Conservation (phyloP, 2,888 invertebrate species). For the Amphimallon solstitiale region DNA sequence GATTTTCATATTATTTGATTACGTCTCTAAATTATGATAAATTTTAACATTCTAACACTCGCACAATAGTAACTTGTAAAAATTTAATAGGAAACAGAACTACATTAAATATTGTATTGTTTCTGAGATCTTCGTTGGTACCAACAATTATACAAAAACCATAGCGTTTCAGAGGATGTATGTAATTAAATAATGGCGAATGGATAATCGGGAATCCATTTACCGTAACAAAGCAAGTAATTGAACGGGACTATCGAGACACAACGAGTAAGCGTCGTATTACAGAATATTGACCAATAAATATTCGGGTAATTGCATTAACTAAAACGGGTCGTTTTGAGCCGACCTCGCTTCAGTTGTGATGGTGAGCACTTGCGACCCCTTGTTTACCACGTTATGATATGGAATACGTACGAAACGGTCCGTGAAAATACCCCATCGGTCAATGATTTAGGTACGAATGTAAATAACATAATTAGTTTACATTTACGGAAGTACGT, state of each 20-base stretch:
- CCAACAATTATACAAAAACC: not conserved
- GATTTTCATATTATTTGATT: too few species aligned
- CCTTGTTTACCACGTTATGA: not conserved
- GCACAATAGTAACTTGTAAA: too few species aligned
- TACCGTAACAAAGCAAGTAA: not conserved
- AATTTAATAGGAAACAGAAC: too few species aligned
- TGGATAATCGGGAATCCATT: not conserved
- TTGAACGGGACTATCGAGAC: not conserved
- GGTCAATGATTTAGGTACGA: not conserved
- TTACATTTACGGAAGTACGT: not conserved
- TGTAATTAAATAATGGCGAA: constrained; percentile 13
- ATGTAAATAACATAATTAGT: too few species aligned
- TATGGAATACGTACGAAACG: not conserved
- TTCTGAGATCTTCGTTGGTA: too few species aligned
- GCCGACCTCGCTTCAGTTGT: not conserved
- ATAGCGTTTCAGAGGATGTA: not conserved
- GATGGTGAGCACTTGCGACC: constrained; percentile 1
- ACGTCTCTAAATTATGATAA: too few species aligned
- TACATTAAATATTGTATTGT: too few species aligned
- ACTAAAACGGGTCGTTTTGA: constrained; percentile 15
- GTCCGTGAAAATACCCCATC: constrained; percentile 7
- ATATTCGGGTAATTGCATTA: constrained; percentile 26
- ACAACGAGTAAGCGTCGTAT: not conserved
- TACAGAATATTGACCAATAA: constrained; percentile 22
- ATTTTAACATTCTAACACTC: too few species aligned